Evolutionary conservation across 2,797 vertebrate genomes (phyloP), one percentile per base, ranked within the genome.

Genomic region (Ptychadena robeensis): DNA sequence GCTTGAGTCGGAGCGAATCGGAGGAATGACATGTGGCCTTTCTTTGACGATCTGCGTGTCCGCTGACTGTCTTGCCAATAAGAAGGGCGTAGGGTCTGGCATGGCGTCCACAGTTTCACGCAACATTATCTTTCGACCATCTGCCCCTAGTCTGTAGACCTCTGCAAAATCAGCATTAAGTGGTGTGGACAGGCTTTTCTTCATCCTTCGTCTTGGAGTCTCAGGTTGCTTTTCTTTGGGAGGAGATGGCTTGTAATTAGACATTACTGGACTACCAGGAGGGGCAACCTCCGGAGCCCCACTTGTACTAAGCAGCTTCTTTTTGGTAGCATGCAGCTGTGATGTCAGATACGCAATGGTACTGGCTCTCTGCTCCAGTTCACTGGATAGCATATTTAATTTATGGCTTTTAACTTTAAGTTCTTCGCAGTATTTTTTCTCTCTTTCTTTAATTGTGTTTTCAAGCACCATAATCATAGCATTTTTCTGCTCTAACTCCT

Each of bases 381-480:
- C 98, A 0, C 95, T 93, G 0, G 96, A 97, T 89, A 99, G 88
- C 91, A 97, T 90, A 2, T 93, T 96, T 86, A 99, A 92, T 89
- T 95, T 96, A 90, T 99, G 98, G 92, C 98, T 98, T 93, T 98
- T 98, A 88, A 95, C 93, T 92, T 98, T 99, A 3, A 99, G 93
- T 94, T 99, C 97, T 87, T 99, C 98, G 89, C 99, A 90, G 86
- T 99, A 99, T 89, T 96, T 97, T 91, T 93, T 96, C 90, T 99
- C 98, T 11, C 98, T 89, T 90, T 99, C 98, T 71, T 96, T 96
- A 74, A 98, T 94, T 0, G 97, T 97, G 90, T 96, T 97, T 88
- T 99, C 97, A 88, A 99, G 94, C 79, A 98, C 98, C 0, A 94
- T 93, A 86, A 98, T 95, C 94, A 94, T 94, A 0, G 98, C 96